phyloP scores from a whole-genome alignment of 2,113 vertebrate species.

The Rhinolophus sinicus region DNA sequence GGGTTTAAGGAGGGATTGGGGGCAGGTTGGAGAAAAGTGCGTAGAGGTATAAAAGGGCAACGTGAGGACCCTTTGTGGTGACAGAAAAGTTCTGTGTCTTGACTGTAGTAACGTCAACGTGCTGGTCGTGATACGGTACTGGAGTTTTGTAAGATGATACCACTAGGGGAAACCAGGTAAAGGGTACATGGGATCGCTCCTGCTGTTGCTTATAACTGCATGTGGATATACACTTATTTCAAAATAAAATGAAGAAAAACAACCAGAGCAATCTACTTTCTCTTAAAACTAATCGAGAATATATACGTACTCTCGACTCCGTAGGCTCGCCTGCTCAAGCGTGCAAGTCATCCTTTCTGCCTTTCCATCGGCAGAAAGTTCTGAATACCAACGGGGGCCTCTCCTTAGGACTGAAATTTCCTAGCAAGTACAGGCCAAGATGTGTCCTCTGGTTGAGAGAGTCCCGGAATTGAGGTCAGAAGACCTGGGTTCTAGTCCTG shows the following conservation, averaged over 20 bases:
- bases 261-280: background rate
- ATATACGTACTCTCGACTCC: background rate
- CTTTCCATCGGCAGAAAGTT: slow-evolving; percentile 10
- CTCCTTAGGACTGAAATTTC: slow-evolving; percentile 24
- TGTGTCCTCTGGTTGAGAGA: background rate
- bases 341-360: background rate
- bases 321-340: background rate
- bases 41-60: too few relatives aligned
- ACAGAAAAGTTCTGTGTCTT: too few relatives aligned
- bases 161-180: too few relatives aligned
- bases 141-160: too few relatives aligned
- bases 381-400: background rate
- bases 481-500: background rate
- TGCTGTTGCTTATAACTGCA: background rate
- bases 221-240: background rate
- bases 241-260: slow-evolving; percentile 33
- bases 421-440: slow-evolving; percentile 20
- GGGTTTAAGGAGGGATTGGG: too few relatives aligned
- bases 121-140: too few relatives aligned
- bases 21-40: too few relatives aligned
- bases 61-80: too few relatives aligned
- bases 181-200: too few relatives aligned
- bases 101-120: too few relatives aligned
- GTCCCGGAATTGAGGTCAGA: background rate
- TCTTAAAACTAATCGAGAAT: background rate